phyloP scores from a whole-genome alignment of 2,113 vertebrate genomes.

The Psephotus haematonotus region DNA sequence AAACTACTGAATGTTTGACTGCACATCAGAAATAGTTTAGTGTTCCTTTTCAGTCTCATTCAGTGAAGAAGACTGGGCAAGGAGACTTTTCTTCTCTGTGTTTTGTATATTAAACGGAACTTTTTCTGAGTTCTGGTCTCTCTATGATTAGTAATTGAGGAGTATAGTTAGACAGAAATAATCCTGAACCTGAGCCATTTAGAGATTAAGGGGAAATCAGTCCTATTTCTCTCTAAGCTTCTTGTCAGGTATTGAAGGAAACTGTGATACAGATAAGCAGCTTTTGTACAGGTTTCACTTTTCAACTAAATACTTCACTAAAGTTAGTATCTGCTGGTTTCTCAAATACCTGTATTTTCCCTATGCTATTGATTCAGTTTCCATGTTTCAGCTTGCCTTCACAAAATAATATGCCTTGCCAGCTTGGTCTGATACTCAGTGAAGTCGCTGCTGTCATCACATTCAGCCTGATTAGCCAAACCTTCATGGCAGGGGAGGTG shows the following conservation, averaged over 20 bases:
- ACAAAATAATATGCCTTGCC: neutral
- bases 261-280: neutral
- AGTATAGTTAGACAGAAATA: slow-evolving; percentile 37
- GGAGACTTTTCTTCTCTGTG: neutral
- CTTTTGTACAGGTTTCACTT: slow-evolving; percentile 28
- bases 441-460: accelerated
- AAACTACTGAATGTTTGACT: neutral
- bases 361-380: neutral
- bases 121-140: neutral
- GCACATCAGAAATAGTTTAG: neutral
- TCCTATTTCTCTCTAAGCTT: slow-evolving; percentile 30
- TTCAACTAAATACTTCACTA: neutral
- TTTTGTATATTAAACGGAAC: neutral
- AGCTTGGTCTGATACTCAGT: neutral
- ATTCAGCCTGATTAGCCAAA: neutral
- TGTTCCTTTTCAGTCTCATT: neutral
- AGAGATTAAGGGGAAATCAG: slow-evolving; percentile 18
- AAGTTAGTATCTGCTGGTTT: neutral
- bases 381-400: neutral
- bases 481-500: neutral
- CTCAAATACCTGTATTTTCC: neutral
- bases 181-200: neutral
- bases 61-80: neutral
- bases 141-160: neutral
- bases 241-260: slow-evolving; percentile 33